Conservation (phyloP, 2,113 vertebrate genomes). For the Ptilonorhynchus violaceus region DNA sequence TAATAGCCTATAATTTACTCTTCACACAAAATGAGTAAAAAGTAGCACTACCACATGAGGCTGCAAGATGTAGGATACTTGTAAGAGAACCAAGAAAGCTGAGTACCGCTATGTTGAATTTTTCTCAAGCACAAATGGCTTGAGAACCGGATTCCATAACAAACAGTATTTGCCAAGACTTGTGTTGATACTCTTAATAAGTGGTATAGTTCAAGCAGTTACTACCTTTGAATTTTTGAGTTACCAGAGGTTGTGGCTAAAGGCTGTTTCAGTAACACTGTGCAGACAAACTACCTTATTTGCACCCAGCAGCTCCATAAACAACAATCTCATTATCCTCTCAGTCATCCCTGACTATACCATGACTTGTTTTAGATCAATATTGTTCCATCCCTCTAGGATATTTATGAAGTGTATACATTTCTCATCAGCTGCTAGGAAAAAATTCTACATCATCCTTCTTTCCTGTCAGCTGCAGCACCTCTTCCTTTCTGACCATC, state of each 20-base stretch:
- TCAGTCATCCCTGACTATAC: not conserved
- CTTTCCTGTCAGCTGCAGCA: not conserved
- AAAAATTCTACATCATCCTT: not conserved
- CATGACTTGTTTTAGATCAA: not conserved
- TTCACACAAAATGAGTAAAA: not conserved
- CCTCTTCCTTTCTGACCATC: not conserved
- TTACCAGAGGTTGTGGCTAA: not conserved
- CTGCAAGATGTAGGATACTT: not conserved
- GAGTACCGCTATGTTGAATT: not conserved
- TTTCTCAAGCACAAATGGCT: not conserved
- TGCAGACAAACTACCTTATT: not conserved
- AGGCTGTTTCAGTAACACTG: not conserved
- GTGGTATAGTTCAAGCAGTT: not conserved
- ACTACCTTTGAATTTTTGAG: not conserved
- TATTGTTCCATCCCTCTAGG: not conserved
- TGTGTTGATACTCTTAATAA: not conserved
- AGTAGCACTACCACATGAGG: not conserved
- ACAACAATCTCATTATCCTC: not conserved
- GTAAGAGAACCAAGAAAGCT: not conserved
- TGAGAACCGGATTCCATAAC: not conserved
- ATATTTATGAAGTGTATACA: not conserved
- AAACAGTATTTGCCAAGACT: not conserved
- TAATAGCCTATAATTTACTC: not conserved
- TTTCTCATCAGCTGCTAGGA: not conserved
- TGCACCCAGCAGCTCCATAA: not conserved